These are phyloP conservation scores for Protonemura montana DNA, from an alignment of 2,888 invertebrate genomes.

Conservation along the genomic window DNA sequence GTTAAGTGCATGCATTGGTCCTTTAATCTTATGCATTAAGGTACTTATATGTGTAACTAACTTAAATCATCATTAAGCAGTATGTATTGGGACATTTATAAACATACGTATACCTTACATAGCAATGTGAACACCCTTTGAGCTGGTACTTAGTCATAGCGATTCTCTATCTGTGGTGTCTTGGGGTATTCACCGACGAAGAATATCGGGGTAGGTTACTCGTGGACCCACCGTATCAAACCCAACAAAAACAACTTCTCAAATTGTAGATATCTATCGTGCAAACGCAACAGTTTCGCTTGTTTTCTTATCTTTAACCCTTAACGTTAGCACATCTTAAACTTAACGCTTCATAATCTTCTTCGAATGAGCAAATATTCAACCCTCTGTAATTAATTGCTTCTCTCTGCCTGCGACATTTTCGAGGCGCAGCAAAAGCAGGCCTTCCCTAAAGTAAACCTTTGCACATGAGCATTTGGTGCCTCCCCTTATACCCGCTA, in stretches of 20 bases:
- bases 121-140: no score
- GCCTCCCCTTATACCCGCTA: no score
- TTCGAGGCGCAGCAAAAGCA: not conserved
- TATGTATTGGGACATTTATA: no score
- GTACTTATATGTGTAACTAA: no score
- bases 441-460: not conserved
- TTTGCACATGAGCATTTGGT: no score
- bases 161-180: no score
- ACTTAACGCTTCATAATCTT: not conserved
- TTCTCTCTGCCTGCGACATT: not conserved
- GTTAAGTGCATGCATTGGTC: no score
- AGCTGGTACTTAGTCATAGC: no score
- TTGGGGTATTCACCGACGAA: no score
- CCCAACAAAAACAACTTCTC: not conserved
- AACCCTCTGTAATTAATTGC: not conserved
- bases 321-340: not conserved
- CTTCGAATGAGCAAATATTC: conserved; percentile 12
- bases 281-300: conserved; percentile 7
- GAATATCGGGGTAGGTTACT: not conserved
- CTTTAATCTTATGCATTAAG: no score
- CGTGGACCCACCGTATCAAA: not conserved
- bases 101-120: no score
- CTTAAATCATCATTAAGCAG: no score
- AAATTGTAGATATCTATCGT: not conserved
- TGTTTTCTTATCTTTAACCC: conserved; percentile 7